These are phyloP conservation scores for Protophormia terraenovae DNA, from an alignment of 2,888 invertebrate species.

Conservation along the genomic window DNA sequence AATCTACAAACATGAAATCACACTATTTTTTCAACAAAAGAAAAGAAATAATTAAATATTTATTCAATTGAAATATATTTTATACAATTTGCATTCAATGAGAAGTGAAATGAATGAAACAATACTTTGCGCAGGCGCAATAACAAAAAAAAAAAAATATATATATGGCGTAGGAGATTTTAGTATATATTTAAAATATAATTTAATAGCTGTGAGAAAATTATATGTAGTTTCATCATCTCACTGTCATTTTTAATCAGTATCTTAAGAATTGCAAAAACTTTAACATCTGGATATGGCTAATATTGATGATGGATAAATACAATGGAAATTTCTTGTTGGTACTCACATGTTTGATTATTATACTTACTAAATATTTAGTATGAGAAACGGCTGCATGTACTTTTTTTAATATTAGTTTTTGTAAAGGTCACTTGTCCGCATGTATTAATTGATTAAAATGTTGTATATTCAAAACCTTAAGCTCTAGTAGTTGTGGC, in stretches of 20 bases:
- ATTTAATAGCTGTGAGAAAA: constrained; percentile 44
- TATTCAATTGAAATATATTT: not conserved
- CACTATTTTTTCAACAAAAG: not conserved
- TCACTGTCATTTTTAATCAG: not conserved
- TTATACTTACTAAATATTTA: not conserved
- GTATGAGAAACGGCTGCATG: not conserved
- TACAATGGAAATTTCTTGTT: not conserved
- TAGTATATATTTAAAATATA: no score
- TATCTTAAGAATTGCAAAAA: not conserved
- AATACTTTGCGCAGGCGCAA: not conserved
- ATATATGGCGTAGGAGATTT: not conserved
- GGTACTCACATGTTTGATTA: constrained; percentile 12
- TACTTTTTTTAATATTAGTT: constrained; percentile 24
- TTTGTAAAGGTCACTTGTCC: constrained; percentile 65
- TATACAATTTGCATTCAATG: not conserved
- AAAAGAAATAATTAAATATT: not conserved
- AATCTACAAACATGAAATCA: no score
- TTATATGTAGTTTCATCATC: not conserved
- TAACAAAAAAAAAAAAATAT: not conserved
- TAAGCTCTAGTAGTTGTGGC: constrained; percentile 7
- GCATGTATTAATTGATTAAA: constrained; percentile 63
- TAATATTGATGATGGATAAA: not conserved
- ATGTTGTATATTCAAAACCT: constrained; percentile 28
- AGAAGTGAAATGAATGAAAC: not conserved
- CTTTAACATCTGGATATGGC: not conserved